Evolutionary conservation across 2,888 invertebrate species (phyloP).

Genomic region (Drosophila eohydei): DNA sequence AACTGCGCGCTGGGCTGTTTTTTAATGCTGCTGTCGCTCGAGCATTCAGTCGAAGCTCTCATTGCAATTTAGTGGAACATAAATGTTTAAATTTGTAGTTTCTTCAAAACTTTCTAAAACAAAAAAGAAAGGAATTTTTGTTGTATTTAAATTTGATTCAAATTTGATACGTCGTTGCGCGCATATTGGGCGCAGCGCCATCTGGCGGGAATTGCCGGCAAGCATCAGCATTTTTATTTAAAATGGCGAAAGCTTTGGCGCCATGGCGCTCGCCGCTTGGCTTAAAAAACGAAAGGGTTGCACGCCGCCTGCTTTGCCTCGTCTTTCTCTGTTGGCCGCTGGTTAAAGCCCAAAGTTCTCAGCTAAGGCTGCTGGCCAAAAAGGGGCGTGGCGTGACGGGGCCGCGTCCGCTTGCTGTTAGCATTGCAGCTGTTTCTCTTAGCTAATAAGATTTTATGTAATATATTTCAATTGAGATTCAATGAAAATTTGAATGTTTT

Average conservation of each 20-base stretch:
- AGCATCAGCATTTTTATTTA: slow-evolving; percentile 72
- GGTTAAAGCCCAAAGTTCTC: slow-evolving; percentile 30
- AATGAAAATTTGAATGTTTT: too few relatives aligned
- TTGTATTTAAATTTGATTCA: background rate
- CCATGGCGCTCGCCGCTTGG: slow-evolving; percentile 63
- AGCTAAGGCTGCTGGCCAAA: background rate
- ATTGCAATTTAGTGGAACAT: fast-evolving
- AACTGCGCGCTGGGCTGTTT: slow-evolving; percentile 15
- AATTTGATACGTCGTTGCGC: background rate
- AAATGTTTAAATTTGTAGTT: background rate
- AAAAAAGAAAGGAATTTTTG: background rate
- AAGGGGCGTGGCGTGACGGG: slow-evolving; percentile 4
- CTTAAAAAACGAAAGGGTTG: slow-evolving; percentile 77
- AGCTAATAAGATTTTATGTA: too few relatives aligned
- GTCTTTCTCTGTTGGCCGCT: slow-evolving; percentile 33
- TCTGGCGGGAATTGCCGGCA: slow-evolving; percentile 51
- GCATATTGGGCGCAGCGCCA: slow-evolving; percentile 44
- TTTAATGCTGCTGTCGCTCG: slow-evolving; percentile 10
- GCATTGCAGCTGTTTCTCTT: too few relatives aligned
- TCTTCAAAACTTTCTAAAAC: background rate
- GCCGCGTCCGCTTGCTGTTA: background rate
- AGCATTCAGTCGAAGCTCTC: background rate
- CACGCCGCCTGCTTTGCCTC: slow-evolving; percentile 29
- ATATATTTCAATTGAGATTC: too few relatives aligned
- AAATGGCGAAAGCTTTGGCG: slow-evolving; percentile 79